Evolutionary conservation across 2,797 vertebrate species (phyloP), one percentile per base, ranked within the genome.

Genomic region (Anisognathus igniventris): DNA sequence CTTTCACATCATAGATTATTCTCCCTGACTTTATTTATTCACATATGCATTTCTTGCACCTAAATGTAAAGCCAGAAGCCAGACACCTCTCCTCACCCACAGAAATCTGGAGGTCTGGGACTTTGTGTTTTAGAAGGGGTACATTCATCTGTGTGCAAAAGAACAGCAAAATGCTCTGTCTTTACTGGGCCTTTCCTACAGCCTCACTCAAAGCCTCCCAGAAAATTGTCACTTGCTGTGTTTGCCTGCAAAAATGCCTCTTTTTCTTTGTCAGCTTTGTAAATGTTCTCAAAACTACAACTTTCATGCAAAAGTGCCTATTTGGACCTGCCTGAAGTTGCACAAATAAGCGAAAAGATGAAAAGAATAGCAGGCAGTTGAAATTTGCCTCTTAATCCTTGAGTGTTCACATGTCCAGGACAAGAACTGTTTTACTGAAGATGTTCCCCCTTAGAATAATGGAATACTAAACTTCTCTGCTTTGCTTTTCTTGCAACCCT

Each of bases 1-100:
- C 68, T 91, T 92, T 90, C 94, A 92, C 88, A 88, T 95, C 84
- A 40, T 76, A 92, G 84, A 87, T 96, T 96, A 79, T 80, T 74
- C 72, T 80, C 39, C 61, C 48, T 82, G 88, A 86, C 66, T 93
- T 94, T 91, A 91, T 95, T 93, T 96, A 92, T 94, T 91, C 95
- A 94, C 88, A 66, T 86, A 77, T 28, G 42, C 35, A 65, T 92
- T 85, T 92, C 66, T 90, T 67, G 64, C 77, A 74, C 45, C 62
- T 91, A 91, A 89, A 87, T 51, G 54, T 86, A 93, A 87, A 94
- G 86, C 56, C 74, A 92, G 75, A 86, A 95, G 91, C 72, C 91
- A 92, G 93, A 89, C 78, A 95, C 87, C 92, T 94, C 91, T 95
- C 92, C 84, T 92, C 76, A 94, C 85, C 24, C 51, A 54, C 56